Percentiles rank a stretch among this genome's conserved stretches.
These are phyloP conservation scores for Caenorhabditis angaria DNA, from an alignment of 2,888 invertebrate species.

Conservation along the genomic window DNA sequence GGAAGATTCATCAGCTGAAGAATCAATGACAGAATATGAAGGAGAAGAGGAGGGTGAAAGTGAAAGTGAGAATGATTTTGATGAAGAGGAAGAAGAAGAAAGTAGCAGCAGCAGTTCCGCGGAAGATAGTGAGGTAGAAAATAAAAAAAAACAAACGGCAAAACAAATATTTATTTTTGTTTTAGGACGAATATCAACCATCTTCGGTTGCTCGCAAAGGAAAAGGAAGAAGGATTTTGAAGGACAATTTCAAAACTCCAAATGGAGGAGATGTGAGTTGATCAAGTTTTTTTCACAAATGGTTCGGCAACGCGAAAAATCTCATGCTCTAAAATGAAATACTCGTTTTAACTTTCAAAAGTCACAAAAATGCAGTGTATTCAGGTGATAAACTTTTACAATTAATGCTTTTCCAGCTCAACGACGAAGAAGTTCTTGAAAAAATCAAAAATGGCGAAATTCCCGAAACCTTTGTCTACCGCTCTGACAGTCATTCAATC, in stretches of 20 bases:
- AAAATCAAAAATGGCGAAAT: constrained; percentile 16
- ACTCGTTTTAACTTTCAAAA: too few relatives aligned
- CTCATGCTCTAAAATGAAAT: too few relatives aligned
- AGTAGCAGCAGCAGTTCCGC: constrained; percentile 6
- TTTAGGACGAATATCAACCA: constrained; percentile 7
- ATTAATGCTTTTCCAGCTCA: constrained; percentile 6
- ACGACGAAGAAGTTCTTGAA: constrained; percentile 15
- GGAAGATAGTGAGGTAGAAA: not conserved
- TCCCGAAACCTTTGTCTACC: constrained; percentile 22
- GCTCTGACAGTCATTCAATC: constrained; percentile 21
- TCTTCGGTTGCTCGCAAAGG: not conserved
- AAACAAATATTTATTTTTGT: not conserved
- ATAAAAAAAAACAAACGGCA: constrained; percentile 4
- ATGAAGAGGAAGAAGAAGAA: not conserved
- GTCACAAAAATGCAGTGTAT: not conserved
- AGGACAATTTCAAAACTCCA: not conserved
- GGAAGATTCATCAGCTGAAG: not conserved
- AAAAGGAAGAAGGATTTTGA: not conserved
- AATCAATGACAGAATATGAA: not conserved
- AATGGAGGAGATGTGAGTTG: not conserved
- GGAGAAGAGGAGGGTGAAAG: not conserved
- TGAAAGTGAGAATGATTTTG: not conserved
- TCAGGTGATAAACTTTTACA: not conserved
- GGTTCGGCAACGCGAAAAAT: too few relatives aligned
- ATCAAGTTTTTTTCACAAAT: too few relatives aligned